Percentiles rank a stretch among this genome's conserved stretches.
phyloP scores from a whole-genome alignment of 2,797 vertebrate genomes.

The Botia almorhae region DNA sequence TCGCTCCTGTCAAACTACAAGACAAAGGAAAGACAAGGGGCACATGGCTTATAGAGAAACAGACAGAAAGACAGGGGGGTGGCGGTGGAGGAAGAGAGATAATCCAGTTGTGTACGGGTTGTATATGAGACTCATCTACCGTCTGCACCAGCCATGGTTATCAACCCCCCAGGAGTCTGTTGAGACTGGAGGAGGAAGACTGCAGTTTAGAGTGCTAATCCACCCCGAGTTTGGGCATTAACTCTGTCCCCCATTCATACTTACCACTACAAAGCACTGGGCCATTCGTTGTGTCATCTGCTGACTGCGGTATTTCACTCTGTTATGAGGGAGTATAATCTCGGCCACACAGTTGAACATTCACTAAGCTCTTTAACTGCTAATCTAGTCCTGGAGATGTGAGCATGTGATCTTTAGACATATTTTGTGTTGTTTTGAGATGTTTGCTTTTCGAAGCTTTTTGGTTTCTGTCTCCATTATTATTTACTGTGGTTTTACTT shows the following conservation, averaged over 20 bases:
- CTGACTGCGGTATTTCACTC: slow-evolving; percentile 59
- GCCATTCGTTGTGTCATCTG: slow-evolving; percentile 51
- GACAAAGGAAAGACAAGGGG: background rate
- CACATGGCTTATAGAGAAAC: background rate
- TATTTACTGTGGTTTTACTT: background rate
- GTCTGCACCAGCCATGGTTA: slow-evolving; percentile 23
- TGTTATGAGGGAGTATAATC: slow-evolving; percentile 58
- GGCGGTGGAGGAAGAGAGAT: slow-evolving; percentile 45
- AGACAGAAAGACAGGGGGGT: slow-evolving; percentile 16
- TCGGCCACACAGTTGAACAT: slow-evolving; percentile 55
- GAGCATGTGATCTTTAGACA: slow-evolving; percentile 48
- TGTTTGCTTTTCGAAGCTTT: background rate
- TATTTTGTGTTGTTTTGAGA: slow-evolving; percentile 7
- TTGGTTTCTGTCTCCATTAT: background rate
- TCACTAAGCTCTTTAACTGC: slow-evolving; percentile 46
- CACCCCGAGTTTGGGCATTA: slow-evolving; percentile 51
- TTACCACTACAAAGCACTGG: slow-evolving; percentile 53
- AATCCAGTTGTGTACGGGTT: slow-evolving; percentile 53
- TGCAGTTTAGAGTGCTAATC: slow-evolving; percentile 56
- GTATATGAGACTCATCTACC: slow-evolving; percentile 36
- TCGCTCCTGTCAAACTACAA: background rate
- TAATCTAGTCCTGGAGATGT: slow-evolving; percentile 50
- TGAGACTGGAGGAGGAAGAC: slow-evolving; percentile 44
- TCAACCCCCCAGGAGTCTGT: slow-evolving; percentile 39
- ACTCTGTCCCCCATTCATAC: slow-evolving; percentile 54